These are phyloP conservation scores for Corydoras sp. DNA, from an alignment of 2,113 vertebrate genomes.

Conservation along the genomic window DNA sequence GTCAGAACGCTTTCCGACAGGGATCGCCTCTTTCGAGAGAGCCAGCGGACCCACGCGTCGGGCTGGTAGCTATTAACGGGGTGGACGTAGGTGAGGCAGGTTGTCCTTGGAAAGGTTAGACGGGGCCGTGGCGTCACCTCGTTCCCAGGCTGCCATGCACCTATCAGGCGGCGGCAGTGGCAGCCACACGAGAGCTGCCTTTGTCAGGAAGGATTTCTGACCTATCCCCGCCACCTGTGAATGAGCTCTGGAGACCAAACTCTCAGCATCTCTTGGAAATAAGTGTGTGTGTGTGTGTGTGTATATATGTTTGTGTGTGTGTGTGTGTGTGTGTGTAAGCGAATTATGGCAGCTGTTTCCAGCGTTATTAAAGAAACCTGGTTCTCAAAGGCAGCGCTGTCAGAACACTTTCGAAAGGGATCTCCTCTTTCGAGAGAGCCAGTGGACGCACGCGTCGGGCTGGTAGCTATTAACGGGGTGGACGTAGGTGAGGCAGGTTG, in stretches of 20 bases:
- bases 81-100: conserved; percentile 15
- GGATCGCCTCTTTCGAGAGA: background rate
- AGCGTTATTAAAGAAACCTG: conserved; percentile 1
- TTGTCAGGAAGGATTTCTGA: conserved; percentile 42
- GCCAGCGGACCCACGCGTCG: background rate
- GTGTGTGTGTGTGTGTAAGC: conserved; percentile 12
- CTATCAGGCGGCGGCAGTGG: conserved; percentile 11
- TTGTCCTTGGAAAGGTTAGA: conserved; percentile 41
- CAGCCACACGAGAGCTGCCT: conserved; percentile 25
- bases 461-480: conserved; percentile 2
- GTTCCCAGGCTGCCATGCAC: conserved; percentile 28
- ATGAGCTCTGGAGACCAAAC: conserved; percentile 42
- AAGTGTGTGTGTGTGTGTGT: conserved; percentile 6
- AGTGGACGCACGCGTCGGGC: background rate
- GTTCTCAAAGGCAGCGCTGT: background rate
- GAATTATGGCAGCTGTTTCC: conserved; percentile 14
- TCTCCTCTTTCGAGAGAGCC: background rate
- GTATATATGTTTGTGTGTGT: background rate
- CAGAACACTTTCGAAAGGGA: background rate
- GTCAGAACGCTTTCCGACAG: background rate
- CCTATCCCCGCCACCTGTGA: conserved; percentile 45
- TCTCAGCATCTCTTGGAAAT: conserved; percentile 38
- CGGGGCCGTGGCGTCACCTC: conserved; percentile 24
- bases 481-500: conserved; percentile 5
- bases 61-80: conserved; percentile 7